These are phyloP conservation scores for Habropoda laboriosa DNA, from an alignment of 1,140 invertebrate genomes.

Conservation along the genomic window DNA sequence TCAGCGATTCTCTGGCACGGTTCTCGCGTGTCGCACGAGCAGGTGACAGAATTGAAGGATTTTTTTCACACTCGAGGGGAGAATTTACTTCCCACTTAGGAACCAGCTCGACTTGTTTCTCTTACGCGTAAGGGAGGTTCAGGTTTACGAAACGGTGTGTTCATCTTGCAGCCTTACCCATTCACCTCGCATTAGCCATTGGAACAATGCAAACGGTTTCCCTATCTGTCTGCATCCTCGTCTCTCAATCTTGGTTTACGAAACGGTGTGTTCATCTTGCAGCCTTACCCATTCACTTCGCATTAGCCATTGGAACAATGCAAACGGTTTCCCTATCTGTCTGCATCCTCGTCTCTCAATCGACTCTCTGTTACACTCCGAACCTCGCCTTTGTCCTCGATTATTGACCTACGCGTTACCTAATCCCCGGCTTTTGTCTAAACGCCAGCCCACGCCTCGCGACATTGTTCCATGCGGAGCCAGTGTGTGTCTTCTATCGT, in stretches of 20 bases:
- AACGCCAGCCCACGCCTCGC: background rate
- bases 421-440: background rate
- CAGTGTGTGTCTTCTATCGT: background rate
- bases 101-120: background rate
- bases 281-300: background rate
- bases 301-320: background rate
- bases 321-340: background rate
- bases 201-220: no score
- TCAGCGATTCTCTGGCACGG: conserved; percentile 4
- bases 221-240: background rate
- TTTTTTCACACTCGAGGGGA: no score
- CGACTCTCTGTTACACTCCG: background rate
- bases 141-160: background rate
- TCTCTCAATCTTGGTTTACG: no score
- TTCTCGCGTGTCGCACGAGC: background rate
- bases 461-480: background rate
- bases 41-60: background rate
- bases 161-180: background rate
- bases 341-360: background rate
- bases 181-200: background rate
- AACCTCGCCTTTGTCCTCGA: background rate
- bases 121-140: background rate
- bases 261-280: background rate
- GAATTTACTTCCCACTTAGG: no score
- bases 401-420: background rate